A percentile compares a stretch with the other conserved stretches of the same genome.
Conservation (phyloP, 2,797 vertebrate species). For the Myotis myotis region DNA sequence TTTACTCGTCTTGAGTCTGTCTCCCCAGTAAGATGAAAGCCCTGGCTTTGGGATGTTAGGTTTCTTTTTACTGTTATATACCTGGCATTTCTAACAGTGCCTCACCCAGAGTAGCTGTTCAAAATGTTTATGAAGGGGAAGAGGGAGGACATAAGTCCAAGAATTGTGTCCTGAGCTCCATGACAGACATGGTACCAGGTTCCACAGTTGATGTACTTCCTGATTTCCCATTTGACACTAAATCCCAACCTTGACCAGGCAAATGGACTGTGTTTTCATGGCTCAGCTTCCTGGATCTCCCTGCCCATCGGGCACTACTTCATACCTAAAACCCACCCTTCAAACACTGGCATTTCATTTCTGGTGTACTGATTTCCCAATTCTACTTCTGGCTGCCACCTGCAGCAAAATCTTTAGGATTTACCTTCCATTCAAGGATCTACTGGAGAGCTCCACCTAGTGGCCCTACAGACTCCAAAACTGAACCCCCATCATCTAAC, state of each 20-base stretch:
- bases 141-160: background rate
- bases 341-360: background rate
- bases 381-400: background rate
- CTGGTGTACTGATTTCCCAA: background rate
- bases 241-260: background rate
- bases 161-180: background rate
- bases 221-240: background rate
- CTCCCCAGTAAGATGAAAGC: background rate
- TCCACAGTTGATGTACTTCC: background rate
- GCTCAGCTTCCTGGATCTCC: background rate
- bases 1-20: background rate
- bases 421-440: background rate
- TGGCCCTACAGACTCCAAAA: background rate
- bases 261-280: fast-evolving
- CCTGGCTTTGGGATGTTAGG: fast-evolving
- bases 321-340: background rate
- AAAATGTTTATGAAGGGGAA: background rate
- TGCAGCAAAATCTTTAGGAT: fast-evolving
- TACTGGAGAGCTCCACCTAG: conserved; percentile 33
- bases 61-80: background rate
- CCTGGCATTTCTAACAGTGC: background rate
- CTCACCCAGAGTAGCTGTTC: background rate
- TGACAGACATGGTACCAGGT: too few species aligned
- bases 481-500: fast-evolving
- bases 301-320: fast-evolving